Evolutionary conservation across 1,140 invertebrate genomes (phyloP), one percentile per base, ranked within the genome.

Genomic region (Zaprionus vittiger): DNA sequence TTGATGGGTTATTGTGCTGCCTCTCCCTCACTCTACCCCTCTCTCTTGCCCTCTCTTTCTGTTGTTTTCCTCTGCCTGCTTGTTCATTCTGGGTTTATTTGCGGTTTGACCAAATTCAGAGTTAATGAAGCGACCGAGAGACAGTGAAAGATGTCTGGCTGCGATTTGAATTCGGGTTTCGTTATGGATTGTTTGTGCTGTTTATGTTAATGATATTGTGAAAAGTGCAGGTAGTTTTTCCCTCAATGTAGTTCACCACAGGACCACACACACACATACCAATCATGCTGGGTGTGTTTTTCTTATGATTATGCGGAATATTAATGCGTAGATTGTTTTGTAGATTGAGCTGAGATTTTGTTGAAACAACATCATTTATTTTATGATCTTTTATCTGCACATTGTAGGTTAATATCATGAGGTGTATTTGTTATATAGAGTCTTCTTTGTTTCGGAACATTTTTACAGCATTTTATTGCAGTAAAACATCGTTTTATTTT

Each of bases 131-230:
- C 80, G 68, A 68, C 77, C 71, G 54, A 61, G 61, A 14, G 26
- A 11, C 31, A 34, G 31, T 34, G 31, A 15, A 57, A 80, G 77
- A 87, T 80, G 73, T 80, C 84, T 87, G 81, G 64, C 62, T 66
- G 81, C 83, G 78, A 89, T 89, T 89, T 76, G 55, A 47, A 62
- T 83, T 47, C 17, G 2, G n/a, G n/a, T 17, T 47, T 83, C 71
- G 28, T 89, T 87, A 73, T 89, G 83, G 76, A 67, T 69, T 83
- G 79, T 83, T 80, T 83, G 79, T 83, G 76, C 70, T 87, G 81
- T 82, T 87, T 89, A 89, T 89, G 84, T 79, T 89, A 87, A 89
- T 86, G 75, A 83, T 34, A 34, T 73, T 73, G 61, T 63, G 62
- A 67, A 56, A 73, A 73, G 73, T 65, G 81, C 84, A 70, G 64